Base-by-base conservation (phyloP, 1,140 invertebrate species). In the Scaptomyza pallida region DNA sequence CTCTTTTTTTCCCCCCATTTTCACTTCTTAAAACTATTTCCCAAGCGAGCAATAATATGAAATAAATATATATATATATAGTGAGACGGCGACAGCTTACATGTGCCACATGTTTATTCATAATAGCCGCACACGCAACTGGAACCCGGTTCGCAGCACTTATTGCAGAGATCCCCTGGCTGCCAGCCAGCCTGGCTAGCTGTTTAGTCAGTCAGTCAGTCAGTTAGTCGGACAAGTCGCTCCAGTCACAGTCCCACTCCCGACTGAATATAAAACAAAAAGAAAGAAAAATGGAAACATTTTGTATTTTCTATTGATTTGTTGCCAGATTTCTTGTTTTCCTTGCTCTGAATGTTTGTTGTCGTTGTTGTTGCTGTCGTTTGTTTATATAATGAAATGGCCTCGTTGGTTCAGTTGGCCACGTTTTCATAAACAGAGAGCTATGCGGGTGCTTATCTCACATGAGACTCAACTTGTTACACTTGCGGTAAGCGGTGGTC, bases 301-400 rank as follows among this genome's bases (percentile, higher is more conserved):
- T 68, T 68, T 56, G 17, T 59, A n/a, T 54, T 85, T 79, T 75
- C 77, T 81, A 85, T 86, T 86, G 81, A 85, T 85, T 85, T 85
- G 81, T 81, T 17, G 81, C 82, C 73, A 85, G 81, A 86, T 85
- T 85, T 85, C 81, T 85, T 80, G 81, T 86, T 85, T 81, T 81
- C 81, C 81, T 85, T 85, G 80, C 51, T 4, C 23, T 5, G 23
- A 5, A 6, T 26, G 5, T n/a, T n/a, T n/a, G n/a, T n/a, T n/a
- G n/a, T n/a, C n/a, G n/a, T n/a, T 26, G 23, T 26, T 26, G 23
- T n/a, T 19, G 13, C 68, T 65, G 59, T 61, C 9, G 5, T 47
- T 8, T 35, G 77, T 86, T 85, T 85, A 85, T 74, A 85, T 85
- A 85, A 85, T 77, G 68, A 80, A 86, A 71, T 86, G 80, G 81